Evolutionary conservation across 2,113 vertebrate genomes (phyloP), one percentile per base, ranked within the genome.

Genomic region (Ochotona curzoniae): DNA sequence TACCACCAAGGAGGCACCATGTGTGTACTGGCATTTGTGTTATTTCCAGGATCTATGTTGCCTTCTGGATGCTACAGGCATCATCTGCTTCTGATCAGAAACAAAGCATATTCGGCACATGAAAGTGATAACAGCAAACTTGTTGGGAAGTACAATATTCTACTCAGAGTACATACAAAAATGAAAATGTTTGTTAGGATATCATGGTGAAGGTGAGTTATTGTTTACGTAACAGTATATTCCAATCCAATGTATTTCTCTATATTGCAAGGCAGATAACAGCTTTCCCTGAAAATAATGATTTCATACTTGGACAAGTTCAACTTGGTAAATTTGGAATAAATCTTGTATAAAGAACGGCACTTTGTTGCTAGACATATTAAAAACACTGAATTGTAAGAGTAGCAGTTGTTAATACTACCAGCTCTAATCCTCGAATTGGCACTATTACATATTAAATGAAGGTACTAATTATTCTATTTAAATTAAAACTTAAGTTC

Each of bases 1-100:
- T 76, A 94, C 83, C 67, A 89, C 81, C 89, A 95, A 76, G 66
- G 63, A 93, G 35, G 78, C 25, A 93, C 90, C 87, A 94, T 87
- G 81, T 95, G 86, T 89, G 30, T 95, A 79, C 78, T 89, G 67
- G 63, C 71, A 84, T 96, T 95, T 95, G 51, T 87, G 83, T 78
- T 92, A 94, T 95, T 96, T 93, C 76, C 76, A 92, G 73, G 57
- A 67, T 95, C 94, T 94, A 66, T 87, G 71, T 60, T 91, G 79
- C 79, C 79, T 96, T 92, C 78, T 92, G 57, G 54, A 11, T 85
- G 4, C 82, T 82, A 49, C 92, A 92, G 54, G 51, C n/a, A 93
- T 96, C 84, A 92, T 91, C 87, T 95, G 87, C 21, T n/a, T 87
- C 81, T 94, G 17, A 94, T 84, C 71, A 91, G 81, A 93, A 94